phyloP scores from a whole-genome alignment of 2,888 invertebrate genomes.

The Ichneumoninae sp. region DNA sequence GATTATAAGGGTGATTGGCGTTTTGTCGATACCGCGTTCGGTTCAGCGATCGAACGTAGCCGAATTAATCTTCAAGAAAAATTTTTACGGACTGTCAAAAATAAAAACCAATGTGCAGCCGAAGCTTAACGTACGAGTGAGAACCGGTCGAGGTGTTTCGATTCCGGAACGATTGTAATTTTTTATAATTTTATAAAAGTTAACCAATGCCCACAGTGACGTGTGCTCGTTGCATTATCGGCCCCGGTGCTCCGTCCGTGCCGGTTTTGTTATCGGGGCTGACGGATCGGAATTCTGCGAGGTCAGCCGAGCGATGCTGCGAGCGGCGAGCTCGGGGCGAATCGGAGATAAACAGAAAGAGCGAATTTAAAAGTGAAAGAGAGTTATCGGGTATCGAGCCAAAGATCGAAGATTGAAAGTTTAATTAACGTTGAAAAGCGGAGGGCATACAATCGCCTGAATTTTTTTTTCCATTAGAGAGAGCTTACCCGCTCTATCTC shows the following conservation, averaged over 20 bases:
- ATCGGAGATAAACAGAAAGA: constrained; percentile 12
- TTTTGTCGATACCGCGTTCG: too few species aligned
- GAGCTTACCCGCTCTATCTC: constrained; percentile 17
- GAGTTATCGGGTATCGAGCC: constrained; percentile 42
- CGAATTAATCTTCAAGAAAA: too few species aligned
- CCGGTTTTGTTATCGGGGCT: neutral
- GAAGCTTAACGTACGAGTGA: neutral
- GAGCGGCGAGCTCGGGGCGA: constrained; percentile 36
- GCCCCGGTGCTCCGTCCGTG: neutral
- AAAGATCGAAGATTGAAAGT: constrained; percentile 61
- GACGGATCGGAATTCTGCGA: neutral
- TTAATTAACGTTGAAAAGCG: constrained; percentile 62
- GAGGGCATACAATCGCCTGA: constrained; percentile 30
- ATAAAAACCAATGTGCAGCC: neutral
- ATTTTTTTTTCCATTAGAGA: constrained; percentile 30
- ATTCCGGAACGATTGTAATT: neutral
- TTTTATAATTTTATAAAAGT: neutral
- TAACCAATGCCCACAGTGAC: neutral
- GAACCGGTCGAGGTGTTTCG: neutral
- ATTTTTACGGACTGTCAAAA: neutral
- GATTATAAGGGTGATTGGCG: too few species aligned
- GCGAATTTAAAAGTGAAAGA: constrained; percentile 2
- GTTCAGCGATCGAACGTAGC: too few species aligned
- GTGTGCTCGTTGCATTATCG: neutral
- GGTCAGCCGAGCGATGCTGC: neutral